Base-by-base conservation (phyloP, 2,113 vertebrate genomes). In the Rhinogobius similis region DNA sequence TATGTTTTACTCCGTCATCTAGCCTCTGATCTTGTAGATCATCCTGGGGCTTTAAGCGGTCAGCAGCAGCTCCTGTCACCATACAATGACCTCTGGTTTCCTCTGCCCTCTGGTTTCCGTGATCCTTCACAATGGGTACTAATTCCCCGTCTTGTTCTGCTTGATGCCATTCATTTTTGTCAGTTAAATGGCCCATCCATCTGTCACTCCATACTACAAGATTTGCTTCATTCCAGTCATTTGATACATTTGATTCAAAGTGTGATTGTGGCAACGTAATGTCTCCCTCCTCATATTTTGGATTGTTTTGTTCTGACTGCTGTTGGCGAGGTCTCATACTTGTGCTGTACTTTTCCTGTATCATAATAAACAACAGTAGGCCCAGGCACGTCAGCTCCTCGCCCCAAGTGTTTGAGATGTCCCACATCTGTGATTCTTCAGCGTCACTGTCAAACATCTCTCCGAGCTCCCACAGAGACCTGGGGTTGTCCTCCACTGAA, bases 321-420 rank as follows among this genome's bases (percentile, higher is more conserved):
- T n/a, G 8, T 7, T 32, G 9, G 10, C 10, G n/a, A 1, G 0
- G 12, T 48, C 24, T 81, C 39, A 71, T 75, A n/a, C 52, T 56
- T 2, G 0, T 24, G 6, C 61, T 69, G 0, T 65, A 12, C 24
- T 74, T 89, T n/a, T 87, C 73, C 2, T 79, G 10, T 0, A 84
- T 58, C 59, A 90, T 72, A 39, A 90, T 89, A 56, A 65, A 86
- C 68, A 89, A 4, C 4, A 90, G 56, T 44, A 91, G 63, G 53
- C 83, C 88, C 4, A 90, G 77, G 44, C 75, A 73, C 24, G 86
- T 86, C 0, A 88, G 79, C 0, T 76, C 0, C 10, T 38, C 2
- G 83, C 77, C 75, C 90, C 84, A 89, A 0, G 0, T 69, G 56
- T 74, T 70, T 58, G 3, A 73, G 29, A 91, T 62, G 52, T 46